Evolutionary conservation across 2,888 invertebrate species (phyloP), one percentile per base, ranked within the genome.

Genomic region (Rhaphigaster nebulosa): DNA sequence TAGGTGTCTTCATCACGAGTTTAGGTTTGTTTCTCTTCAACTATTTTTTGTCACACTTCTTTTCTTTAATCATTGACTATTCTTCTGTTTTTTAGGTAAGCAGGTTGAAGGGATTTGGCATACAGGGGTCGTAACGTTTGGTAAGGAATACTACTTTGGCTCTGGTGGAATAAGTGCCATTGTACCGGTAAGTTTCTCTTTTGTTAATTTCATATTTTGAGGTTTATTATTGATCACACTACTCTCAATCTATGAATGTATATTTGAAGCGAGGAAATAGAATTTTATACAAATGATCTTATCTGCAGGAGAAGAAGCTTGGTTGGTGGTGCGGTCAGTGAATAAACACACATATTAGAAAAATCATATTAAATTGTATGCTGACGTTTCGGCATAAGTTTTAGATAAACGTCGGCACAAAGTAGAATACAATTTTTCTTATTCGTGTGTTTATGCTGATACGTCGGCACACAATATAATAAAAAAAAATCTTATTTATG

Each of bases 51-150:
- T 60, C n/a, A 52, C 15, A 52, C 10, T 52, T 52, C 12, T 52
- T 52, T 12, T 2, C 15, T 8, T 18, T 15, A 52, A 52, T 52
- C 18, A 15, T 52, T 52, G 52, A 52, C 10, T 10, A 38, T 76
- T 76, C 20, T 76, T 76, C 23, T 76, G 34, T 76, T 34, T 70
- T 70, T 60, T 94, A 98, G 98, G 98, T 84, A 96, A 96, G 93
- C 96, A 96, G 93, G 95, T 98, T 92, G 97, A 98, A 93, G 98
- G 98, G 91, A 96, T 98, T 93, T 98, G 98, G 98, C 98, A 98
- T 94, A 98, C 98, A n/a, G 96, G 96, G n/a, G 95, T 98, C 92
- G 97, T 98, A 92, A 97, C 96, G 29, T 98, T 96, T 94, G 97
- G 96, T 89, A 95, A 96, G 92, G 98, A 98, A 94, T 98, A 96